phyloP scores from a whole-genome alignment of 2,113 vertebrate species.

The Sceloporus undulatus region DNA sequence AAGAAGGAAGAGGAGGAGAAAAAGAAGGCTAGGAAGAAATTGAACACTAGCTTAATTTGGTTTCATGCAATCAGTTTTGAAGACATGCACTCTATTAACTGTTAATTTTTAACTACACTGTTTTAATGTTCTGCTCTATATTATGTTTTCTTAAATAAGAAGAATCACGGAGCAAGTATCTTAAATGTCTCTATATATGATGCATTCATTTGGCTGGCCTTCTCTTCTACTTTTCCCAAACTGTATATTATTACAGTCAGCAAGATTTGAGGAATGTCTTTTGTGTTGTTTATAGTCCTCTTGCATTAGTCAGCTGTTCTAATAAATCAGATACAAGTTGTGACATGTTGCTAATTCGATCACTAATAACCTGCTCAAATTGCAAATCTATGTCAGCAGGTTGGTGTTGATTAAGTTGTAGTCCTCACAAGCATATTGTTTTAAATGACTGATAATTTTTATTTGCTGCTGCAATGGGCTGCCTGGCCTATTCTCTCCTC shows the following conservation, averaged over 20 bases:
- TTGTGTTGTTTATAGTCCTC: conserved; percentile 59
- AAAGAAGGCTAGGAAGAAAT: background rate
- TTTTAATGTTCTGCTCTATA: background rate
- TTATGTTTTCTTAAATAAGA: background rate
- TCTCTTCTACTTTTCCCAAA: conserved; percentile 43
- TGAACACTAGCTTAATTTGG: background rate
- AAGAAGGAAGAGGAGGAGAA: background rate
- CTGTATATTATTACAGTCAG: conserved; percentile 25
- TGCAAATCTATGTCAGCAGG: conserved; percentile 80
- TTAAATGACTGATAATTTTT: conserved; percentile 83
- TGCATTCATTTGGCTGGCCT: background rate
- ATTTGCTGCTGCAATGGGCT: conserved; percentile 69
- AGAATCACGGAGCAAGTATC: background rate
- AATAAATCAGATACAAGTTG: conserved; percentile 84
- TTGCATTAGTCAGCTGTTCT: conserved; percentile 70
- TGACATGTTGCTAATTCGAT: conserved; percentile 82
- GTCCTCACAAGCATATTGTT: conserved; percentile 75
- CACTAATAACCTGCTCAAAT: conserved; percentile 82
- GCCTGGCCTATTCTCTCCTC: conserved; percentile 40
- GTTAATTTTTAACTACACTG: background rate
- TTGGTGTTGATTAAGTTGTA: conserved; percentile 84
- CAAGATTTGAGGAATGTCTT: conserved; percentile 49
- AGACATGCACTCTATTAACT: background rate
- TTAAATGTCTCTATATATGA: background rate
- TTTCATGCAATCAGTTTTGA: background rate